Evolutionary conservation across 92 coral and sea anemone species (phyloP), one percentile per base, ranked within the genome.

Genomic region (Parazoanthus atlanticus): DNA sequence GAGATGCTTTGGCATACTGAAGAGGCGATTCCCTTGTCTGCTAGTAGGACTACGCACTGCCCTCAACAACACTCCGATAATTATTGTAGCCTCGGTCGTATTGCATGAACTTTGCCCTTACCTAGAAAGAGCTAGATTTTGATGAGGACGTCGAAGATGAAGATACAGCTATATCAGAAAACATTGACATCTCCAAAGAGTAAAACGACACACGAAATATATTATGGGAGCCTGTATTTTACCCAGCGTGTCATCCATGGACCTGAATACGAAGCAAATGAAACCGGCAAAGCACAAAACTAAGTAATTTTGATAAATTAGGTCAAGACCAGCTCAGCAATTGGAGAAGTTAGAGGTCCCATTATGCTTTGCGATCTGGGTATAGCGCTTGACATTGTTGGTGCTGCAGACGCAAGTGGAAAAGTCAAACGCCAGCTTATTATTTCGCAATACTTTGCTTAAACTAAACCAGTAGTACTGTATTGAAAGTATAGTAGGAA

Each of bases 371-470:
- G n/a, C n/a, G n/a, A n/a, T n/a, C n/a, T n/a, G n/a, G n/a, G n/a
- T n/a, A 79, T 83, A 15, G 79, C 78, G 26, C 76, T 84, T 84
- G 91, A 76, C 88, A 89, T 89, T 89, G 88, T 84, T 75, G 78
- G 67, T 89, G 88, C 89, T 56, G 89, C 89, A 89, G 89, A 89
- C 81, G 86, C 86, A 89, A 82, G 91, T 54, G 88, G 88, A 49
- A 78, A 78, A 78, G 85, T 84, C 85, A 80, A 80, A 80, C 74
- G 86, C 81, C 90, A 79, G 69, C 90, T 67, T 36, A 71, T 79
- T 88, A 80, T 88, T 79, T 79, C 86, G 49, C 90, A 46, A 46
- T 46, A 46, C 52, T 46, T 86, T 77, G 40, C 46, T 85, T 85
- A 47, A 74, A 13, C 52, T 46, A 46, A 46, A 46, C 13, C 52